A percentile compares a stretch with the other conserved stretches of the same genome.
These are phyloP conservation scores for Chaenocephalus aceratus DNA, from an alignment of 2,113 vertebrate species.

Conservation along the genomic window DNA sequence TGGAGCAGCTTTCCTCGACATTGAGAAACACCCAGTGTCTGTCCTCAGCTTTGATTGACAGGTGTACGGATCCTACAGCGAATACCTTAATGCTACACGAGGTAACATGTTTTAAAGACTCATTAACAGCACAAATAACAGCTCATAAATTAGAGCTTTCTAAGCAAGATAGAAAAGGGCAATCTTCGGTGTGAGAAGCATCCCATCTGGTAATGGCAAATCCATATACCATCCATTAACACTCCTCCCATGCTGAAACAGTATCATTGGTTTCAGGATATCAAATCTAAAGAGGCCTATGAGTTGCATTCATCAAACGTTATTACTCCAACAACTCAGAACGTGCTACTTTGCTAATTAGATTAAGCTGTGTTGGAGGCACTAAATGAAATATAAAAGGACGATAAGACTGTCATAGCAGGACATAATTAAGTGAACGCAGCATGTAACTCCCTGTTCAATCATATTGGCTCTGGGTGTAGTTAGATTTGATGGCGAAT, in stretches of 20 bases:
- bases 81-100: slow-evolving; percentile 30
- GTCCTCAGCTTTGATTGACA: neutral
- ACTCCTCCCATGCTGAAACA: neutral
- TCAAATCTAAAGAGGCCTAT: slow-evolving; percentile 2
- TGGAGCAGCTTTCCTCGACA: too few species aligned
- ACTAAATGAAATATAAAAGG: slow-evolving; percentile 17
- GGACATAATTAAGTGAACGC: neutral
- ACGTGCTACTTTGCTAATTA: slow-evolving; percentile 3
- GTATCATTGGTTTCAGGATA: slow-evolving; percentile 4
- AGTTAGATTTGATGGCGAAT: slow-evolving; percentile 12
- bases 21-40: too few species aligned
- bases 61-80: slow-evolving; percentile 3
- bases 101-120: slow-evolving; percentile 32
- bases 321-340: slow-evolving; percentile 7
- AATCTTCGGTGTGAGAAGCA: slow-evolving; percentile 27
- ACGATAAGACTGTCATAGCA: neutral
- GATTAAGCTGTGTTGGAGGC: slow-evolving; percentile 1
- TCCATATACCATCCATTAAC: slow-evolving; percentile 26
- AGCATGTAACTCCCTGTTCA: slow-evolving; percentile 13
- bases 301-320: slow-evolving; percentile 15
- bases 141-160: slow-evolving; percentile 46
- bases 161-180: slow-evolving; percentile 25
- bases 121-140: slow-evolving; percentile 43
- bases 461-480: neutral
- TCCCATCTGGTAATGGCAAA: slow-evolving; percentile 38